A percentile compares a stretch with the other conserved stretches of the same genome.
Evolutionary conservation across 1,140 invertebrate genomes (phyloP).

Genomic region (Akabosia matsudoensis): DNA sequence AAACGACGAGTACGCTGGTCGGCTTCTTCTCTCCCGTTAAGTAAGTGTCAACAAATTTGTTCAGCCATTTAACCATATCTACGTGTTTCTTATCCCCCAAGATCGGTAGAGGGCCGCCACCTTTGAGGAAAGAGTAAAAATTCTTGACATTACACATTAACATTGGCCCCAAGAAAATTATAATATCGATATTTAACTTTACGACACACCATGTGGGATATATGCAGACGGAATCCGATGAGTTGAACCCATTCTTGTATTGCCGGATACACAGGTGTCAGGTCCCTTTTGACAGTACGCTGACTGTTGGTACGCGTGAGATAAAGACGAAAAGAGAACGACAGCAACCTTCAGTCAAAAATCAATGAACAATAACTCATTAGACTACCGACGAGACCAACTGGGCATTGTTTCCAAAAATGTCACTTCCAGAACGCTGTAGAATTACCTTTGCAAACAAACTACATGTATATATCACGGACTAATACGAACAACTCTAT

Average conservation of each 20-base stretch:
- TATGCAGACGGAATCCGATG: not conserved
- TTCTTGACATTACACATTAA: not conserved
- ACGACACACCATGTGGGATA: not conserved
- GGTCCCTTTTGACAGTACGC: too few relatives aligned
- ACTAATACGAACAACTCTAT: too few relatives aligned
- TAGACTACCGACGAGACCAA: too few relatives aligned
- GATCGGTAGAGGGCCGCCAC: constrained; percentile 31
- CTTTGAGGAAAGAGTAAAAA: not conserved
- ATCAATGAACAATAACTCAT: too few relatives aligned
- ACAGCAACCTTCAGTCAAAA: too few relatives aligned
- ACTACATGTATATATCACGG: too few relatives aligned
- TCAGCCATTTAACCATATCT: constrained; percentile 17
- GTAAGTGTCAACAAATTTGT: not conserved
- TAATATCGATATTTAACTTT: not conserved
- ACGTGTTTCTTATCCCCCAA: constrained; percentile 27
- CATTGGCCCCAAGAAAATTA: not conserved
- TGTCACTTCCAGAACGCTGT: too few relatives aligned
- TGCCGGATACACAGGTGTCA: not conserved
- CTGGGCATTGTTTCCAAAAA: too few relatives aligned
- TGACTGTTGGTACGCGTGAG: too few relatives aligned
- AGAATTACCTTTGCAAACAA: too few relatives aligned
- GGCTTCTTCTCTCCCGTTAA: constrained; percentile 11
- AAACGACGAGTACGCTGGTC: not conserved
- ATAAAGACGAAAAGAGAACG: too few relatives aligned
- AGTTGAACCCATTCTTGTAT: too few relatives aligned